These are phyloP conservation scores for Theropithecus gelada DNA, from an alignment of 2,113 vertebrate genomes.

Conservation along the genomic window DNA sequence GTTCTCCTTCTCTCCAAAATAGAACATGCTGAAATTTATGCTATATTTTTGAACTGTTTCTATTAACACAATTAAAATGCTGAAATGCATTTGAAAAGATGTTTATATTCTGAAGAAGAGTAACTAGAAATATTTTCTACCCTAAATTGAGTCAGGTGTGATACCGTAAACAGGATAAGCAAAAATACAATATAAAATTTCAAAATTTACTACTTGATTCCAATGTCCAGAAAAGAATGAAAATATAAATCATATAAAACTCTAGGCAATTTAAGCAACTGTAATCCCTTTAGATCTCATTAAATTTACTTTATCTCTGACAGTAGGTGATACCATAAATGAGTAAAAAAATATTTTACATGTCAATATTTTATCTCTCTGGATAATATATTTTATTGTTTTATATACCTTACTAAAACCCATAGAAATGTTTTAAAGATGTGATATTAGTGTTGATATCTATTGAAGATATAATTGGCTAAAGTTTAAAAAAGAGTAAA, in stretches of 20 bases:
- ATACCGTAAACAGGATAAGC: background rate
- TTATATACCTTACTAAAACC: background rate
- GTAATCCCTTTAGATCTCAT: background rate
- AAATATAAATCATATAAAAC: conserved; percentile 38
- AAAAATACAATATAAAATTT: background rate
- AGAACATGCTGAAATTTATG: background rate
- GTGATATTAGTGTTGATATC: background rate
- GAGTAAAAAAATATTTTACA: background rate
- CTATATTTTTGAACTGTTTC: background rate
- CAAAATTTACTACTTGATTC: conserved; percentile 28
- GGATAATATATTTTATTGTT: background rate
- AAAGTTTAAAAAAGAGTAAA: background rate
- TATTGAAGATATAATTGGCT: background rate
- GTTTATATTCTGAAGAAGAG: conserved; percentile 23
- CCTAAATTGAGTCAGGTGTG: conserved; percentile 18
- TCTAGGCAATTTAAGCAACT: conserved; percentile 15
- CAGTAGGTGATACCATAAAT: background rate
- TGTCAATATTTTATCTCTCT: conserved; percentile 22
- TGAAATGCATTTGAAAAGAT: conserved; percentile 41
- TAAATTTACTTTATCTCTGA: conserved; percentile 41
- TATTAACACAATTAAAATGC: conserved; percentile 51
- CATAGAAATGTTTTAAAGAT: background rate
- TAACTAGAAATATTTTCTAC: conserved; percentile 15
- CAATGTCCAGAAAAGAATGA: background rate
- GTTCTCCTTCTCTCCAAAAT: background rate